Base-by-base conservation (phyloP, 2,797 vertebrate genomes). In the Tokudaia muenninki region DNA sequence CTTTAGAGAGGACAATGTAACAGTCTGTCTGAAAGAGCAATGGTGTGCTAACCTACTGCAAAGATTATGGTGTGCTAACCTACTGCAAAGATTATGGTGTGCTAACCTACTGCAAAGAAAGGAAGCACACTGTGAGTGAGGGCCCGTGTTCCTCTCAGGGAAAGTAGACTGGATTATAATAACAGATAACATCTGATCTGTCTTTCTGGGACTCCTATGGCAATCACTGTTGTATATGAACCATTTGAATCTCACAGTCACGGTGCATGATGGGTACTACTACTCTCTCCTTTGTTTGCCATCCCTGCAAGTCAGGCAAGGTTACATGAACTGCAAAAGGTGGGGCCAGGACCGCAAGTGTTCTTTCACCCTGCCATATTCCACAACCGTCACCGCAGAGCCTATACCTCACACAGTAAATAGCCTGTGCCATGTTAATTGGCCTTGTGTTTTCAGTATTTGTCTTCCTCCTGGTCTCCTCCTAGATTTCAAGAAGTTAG, bases 221-320 rank as follows among this genome's bases (percentile, higher is more conserved):
- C 1, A 0, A 34, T 12, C 1, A 34, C 44, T 1, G 59, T 31
- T 5, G 10, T 3, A 6, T 1, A 1, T 1, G 6, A 9, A 41
- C 7, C 22, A 6, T 5, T n/a, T 5, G 52, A 57, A 24, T 41
- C 81, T 74, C 47, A 1, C 29, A 29, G 44, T 50, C 34, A 10
- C 50, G 6, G 37, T 3, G 4, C 41, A 2, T 37, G 6, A 52
- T 19, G 55, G 8, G 57, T 10, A 57, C 6, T 16, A 0, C 61
- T 22, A 34, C 22, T 47, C 24, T 9, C n/a, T 63, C 41, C 92
- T 83, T 52, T 44, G 55, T 47, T 67, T 92, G 29, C 47, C 44
- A 92, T 79, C 55, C 1, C 11, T 92, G 92, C 83, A 79, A 70
- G n/a, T n/a, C 34, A 55, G 82, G 21, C 52, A 52, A 61, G 78